These are phyloP conservation scores for Sebastes jordani DNA, from an alignment of 2,797 vertebrate genomes.

Conservation along the genomic window DNA sequence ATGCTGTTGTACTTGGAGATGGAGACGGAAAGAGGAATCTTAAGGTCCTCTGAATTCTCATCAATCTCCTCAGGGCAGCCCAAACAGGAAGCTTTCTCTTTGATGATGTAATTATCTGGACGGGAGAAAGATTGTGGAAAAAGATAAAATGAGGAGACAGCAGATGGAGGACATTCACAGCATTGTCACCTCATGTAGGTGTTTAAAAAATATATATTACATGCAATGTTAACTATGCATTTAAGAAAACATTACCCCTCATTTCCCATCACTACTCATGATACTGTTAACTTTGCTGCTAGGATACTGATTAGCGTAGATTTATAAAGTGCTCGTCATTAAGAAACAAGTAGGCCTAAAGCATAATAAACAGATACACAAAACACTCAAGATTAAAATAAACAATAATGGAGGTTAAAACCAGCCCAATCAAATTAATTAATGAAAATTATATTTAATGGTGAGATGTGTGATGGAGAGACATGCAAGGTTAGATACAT, in stretches of 20 bases:
- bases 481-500: background rate
- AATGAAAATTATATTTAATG: background rate
- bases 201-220: background rate
- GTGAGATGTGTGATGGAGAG: background rate
- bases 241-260: background rate
- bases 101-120: conserved; percentile 62
- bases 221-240: background rate
- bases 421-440: background rate
- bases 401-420: too few species aligned
- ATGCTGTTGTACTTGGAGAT: conserved; percentile 81
- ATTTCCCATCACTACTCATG: background rate
- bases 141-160: background rate
- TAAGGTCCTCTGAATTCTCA: conserved; percentile 71
- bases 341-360: background rate
- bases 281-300: background rate
- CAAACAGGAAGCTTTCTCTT: conserved; percentile 60
- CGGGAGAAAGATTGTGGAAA: background rate
- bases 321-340: background rate
- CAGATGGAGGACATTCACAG: background rate
- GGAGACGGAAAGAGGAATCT: conserved; percentile 71
- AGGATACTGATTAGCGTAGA: background rate
- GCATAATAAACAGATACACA: background rate
- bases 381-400: background rate
- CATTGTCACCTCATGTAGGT: background rate
- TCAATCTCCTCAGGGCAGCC: conserved; percentile 83